Evolutionary conservation across 2,797 vertebrate species (phyloP).

Genomic region (Pseudotriccus pelzelni): DNA sequence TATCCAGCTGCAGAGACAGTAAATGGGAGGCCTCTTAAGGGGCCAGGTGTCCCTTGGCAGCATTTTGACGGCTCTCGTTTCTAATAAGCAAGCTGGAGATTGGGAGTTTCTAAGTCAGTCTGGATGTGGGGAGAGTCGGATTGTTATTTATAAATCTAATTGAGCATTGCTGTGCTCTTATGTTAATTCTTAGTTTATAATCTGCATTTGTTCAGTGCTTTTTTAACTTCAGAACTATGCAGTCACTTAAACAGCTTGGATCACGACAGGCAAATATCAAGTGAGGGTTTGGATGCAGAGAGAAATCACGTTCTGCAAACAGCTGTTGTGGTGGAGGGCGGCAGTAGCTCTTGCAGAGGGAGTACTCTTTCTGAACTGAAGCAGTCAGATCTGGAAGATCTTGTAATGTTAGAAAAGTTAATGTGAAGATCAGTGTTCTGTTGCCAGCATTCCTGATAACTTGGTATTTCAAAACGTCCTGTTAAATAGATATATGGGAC

Average conservation of each 20-base stretch:
- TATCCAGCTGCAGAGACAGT: slow-evolving; percentile 25
- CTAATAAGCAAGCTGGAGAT: not conserved
- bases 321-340: not conserved
- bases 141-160: not conserved
- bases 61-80: not conserved
- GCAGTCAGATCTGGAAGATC: not conserved
- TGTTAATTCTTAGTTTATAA: not conserved
- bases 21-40: slow-evolving; percentile 37
- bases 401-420: not conserved
- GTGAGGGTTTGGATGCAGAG: not conserved
- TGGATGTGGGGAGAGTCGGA: not conserved
- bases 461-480: not conserved
- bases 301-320: not conserved
- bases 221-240: not conserved
- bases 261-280: not conserved
- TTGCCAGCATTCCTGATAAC: not conserved
- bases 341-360: not conserved
- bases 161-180: not conserved
- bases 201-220: not conserved
- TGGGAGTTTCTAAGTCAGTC: not conserved
- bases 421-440: not conserved
- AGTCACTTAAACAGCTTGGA: not conserved
- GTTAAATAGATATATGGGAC: not conserved
- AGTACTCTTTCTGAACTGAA: not conserved
- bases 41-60: slow-evolving; percentile 54